These are phyloP conservation scores for Acrocephalus kingi DNA, from an alignment of 2,113 vertebrate genomes.

Conservation along the genomic window DNA sequence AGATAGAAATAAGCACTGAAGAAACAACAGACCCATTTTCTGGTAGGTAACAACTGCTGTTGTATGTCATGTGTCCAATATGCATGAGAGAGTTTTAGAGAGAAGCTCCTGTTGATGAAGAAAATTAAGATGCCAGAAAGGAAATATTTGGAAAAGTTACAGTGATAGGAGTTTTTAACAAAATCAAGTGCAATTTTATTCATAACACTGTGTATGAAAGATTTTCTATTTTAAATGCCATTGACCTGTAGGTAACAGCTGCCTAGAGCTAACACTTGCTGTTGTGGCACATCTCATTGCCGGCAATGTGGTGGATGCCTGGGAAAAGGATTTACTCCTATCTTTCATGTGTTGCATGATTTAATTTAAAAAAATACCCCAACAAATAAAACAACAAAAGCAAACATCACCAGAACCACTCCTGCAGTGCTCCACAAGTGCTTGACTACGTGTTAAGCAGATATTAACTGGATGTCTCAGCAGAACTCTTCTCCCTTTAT, in stretches of 20 bases:
- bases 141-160: slow-evolving; percentile 65
- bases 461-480: not conserved
- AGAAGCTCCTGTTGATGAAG: slow-evolving; percentile 39
- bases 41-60: slow-evolving; percentile 29
- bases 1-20: slow-evolving; percentile 37
- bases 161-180: slow-evolving; percentile 68
- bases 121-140: slow-evolving; percentile 28
- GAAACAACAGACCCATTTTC: slow-evolving; percentile 50
- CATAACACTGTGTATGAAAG: slow-evolving; percentile 78
- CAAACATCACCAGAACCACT: not conserved
- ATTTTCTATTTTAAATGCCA: slow-evolving; percentile 79
- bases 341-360: slow-evolving; percentile 23
- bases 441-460: not conserved
- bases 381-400: not conserved
- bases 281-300: slow-evolving; percentile 79
- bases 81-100: not conserved
- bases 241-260: slow-evolving; percentile 71
- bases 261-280: slow-evolving; percentile 54
- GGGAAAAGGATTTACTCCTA: slow-evolving; percentile 57
- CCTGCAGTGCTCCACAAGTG: not conserved
- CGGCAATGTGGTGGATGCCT: slow-evolving; percentile 78
- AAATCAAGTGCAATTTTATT: slow-evolving; percentile 84
- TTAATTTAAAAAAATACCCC: not conserved
- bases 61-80: not conserved
- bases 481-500: not conserved